Conservation (phyloP, 2,888 invertebrate genomes). For the Netelia inedita region DNA sequence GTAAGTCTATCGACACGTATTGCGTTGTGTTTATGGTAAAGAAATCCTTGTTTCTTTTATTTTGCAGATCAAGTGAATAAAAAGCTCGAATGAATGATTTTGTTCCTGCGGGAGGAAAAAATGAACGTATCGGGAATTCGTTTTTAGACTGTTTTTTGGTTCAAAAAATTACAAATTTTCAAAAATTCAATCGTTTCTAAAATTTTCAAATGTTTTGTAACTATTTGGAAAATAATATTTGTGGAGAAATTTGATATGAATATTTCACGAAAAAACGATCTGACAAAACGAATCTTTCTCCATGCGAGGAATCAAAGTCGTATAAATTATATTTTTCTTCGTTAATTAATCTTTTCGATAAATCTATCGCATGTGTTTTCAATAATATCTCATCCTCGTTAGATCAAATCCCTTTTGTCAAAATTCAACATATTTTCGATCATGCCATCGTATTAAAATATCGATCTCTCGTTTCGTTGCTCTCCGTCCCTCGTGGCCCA, state of each 20-base stretch:
- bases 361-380: too few species aligned
- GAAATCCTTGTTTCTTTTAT: neutral
- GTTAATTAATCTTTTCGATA: too few species aligned
- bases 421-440: constrained; percentile 18
- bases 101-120: neutral
- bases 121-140: neutral
- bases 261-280: too few species aligned
- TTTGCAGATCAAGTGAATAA: neutral
- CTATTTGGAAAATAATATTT: too few species aligned
- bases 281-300: too few species aligned
- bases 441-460: constrained; percentile 40
- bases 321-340: too few species aligned
- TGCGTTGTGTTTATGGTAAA: neutral
- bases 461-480: constrained; percentile 12
- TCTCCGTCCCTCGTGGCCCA: constrained; percentile 42
- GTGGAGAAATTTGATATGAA: too few species aligned
- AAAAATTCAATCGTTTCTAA: too few species aligned
- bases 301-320: too few species aligned
- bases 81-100: neutral
- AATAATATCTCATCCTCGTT: too few species aligned
- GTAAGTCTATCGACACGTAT: constrained; percentile 32
- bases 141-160: neutral
- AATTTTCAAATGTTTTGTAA: too few species aligned
- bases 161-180: too few species aligned
- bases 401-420: neutral